phyloP scores from a whole-genome alignment of 2,113 vertebrate genomes.

The Tylochromis polylepis region DNA sequence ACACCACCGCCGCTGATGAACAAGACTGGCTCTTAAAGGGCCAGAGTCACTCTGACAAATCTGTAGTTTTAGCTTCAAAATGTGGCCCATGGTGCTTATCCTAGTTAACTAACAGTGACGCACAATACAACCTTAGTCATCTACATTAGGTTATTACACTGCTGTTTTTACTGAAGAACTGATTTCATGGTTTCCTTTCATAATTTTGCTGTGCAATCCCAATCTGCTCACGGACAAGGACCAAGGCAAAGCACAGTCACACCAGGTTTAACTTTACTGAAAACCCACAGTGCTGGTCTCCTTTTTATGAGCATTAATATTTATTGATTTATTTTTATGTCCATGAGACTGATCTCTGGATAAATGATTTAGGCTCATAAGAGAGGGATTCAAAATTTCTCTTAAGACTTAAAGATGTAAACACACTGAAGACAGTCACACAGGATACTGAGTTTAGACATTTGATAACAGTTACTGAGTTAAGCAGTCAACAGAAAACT shows the following conservation, averaged over 20 bases:
- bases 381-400: background rate
- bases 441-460: background rate
- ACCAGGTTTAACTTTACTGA: background rate
- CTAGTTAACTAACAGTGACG: background rate
- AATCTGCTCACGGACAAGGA: background rate
- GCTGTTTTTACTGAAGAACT: background rate
- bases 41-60: background rate
- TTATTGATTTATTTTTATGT: background rate
- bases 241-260: background rate
- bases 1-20: background rate
- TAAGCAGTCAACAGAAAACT: too few species aligned
- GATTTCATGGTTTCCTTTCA: background rate
- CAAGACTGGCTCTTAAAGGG: constrained; percentile 51
- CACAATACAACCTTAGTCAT: background rate
- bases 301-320: background rate
- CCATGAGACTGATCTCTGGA: background rate
- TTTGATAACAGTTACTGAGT: background rate
- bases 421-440: background rate
- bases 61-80: background rate
- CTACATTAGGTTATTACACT: background rate
- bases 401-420: background rate
- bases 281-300: background rate
- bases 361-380: background rate
- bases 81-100: background rate
- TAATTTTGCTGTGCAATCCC: background rate